Base-by-base conservation (phyloP, 2,113 vertebrate genomes). In the Chaetodon trifascialis region DNA sequence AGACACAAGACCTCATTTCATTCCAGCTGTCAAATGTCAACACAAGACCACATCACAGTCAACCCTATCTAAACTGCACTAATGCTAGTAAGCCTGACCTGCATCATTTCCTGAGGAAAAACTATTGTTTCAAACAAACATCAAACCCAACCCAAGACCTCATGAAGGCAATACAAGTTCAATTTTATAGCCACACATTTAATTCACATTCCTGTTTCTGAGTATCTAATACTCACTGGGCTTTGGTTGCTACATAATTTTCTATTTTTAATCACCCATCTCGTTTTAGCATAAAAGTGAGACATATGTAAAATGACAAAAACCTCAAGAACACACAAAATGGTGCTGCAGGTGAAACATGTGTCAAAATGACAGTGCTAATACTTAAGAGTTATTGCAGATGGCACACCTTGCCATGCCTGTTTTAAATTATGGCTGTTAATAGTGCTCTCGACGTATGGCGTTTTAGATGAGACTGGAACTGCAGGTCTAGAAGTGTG, bases 121-220 rank as follows among this genome's bases (percentile, higher is more conserved):
- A 62, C 56, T 55, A 68, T 12, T 60, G 62, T 30, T 30, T 30
- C 30, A 30, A 30, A 78, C 23, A 36, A 47, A 76, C 38, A 63
- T 5, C 2, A 63, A 44, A 23, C 19, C 17, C 34, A 25, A 56
- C 21, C 11, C 63, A 47, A 69, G 40, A 46, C 11, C 5, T n/a
- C 8, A 38, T 14, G 4, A 52, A 40, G 23, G 10, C 1, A 30
- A 30, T 30, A 30, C 30, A 15, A 30, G 12, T n/a, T 36, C 23
- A 19, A 14, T 30, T 38, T 52, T 47, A 23, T 15, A 51, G 23
- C 8, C 23, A n/a, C 47, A 34, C 19, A 11, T 65, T 25, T 16
- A 8, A 65, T 46, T 15, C 3, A 14, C 23, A 55, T 25, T 25
- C 30, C n/a, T 25, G 23, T 25, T 44, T n/a, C 44, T n/a, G 8